These are phyloP conservation scores for Hydropsyche betteni DNA, from an alignment of 2,888 invertebrate species.

Conservation along the genomic window DNA sequence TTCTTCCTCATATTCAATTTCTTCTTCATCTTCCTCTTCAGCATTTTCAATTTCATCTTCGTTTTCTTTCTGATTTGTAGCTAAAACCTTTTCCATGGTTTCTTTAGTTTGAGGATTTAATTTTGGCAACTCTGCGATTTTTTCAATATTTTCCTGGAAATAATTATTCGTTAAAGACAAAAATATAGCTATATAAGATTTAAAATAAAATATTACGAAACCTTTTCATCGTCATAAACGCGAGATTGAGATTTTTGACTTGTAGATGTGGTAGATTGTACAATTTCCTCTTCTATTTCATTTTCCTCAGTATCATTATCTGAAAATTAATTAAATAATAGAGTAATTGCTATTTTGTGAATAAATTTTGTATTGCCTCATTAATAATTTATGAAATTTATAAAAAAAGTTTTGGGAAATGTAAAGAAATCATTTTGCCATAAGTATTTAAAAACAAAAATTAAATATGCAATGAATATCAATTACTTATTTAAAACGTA, in stretches of 20 bases:
- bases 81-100: constrained; percentile 30
- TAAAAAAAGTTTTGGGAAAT: too few species aligned
- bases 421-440: too few species aligned
- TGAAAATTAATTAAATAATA: constrained; percentile 42
- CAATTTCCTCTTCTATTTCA: constrained; percentile 51
- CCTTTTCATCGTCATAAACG: constrained; percentile 16
- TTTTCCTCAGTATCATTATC: constrained; percentile 56
- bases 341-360: background rate
- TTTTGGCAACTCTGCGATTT: constrained; percentile 50
- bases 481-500: background rate
- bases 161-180: constrained; percentile 39
- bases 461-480: background rate
- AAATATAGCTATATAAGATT: background rate
- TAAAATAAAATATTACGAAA: background rate
- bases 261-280: background rate
- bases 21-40: constrained; percentile 55
- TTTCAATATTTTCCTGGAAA: constrained; percentile 14
- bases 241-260: constrained; percentile 22
- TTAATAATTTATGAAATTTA: too few species aligned
- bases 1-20: constrained; percentile 59
- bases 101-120: constrained; percentile 50
- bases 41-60: constrained; percentile 53
- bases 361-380: too few species aligned
- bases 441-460: background rate
- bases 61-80: constrained; percentile 56